Conservation (phyloP, 1,140 invertebrate genomes). For the Trichonephila clavata region DNA sequence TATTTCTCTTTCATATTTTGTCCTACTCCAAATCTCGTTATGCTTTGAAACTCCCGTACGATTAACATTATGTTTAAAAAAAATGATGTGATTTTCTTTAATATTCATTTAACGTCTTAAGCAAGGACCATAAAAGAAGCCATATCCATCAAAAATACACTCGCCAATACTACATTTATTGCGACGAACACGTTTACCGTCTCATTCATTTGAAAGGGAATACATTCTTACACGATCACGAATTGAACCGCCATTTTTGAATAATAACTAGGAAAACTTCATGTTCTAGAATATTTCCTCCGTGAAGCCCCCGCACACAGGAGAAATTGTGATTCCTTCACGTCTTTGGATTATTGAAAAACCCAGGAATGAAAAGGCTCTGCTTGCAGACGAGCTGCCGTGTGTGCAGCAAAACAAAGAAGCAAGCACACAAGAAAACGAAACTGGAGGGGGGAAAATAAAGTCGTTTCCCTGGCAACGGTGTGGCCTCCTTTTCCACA, state of each 20-base stretch:
- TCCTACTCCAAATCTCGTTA: no score
- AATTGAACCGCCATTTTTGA: not conserved
- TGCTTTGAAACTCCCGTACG: no score
- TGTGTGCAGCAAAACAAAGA: not conserved
- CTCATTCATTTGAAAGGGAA: not conserved
- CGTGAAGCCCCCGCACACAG: not conserved
- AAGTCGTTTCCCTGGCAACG: conserved; percentile 33
- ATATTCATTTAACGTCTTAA: no score
- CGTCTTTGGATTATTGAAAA: conserved; percentile 1
- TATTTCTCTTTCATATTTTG: no score
- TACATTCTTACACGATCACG: not conserved
- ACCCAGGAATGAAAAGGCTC: not conserved
- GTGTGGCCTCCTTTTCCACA: conserved; percentile 41
- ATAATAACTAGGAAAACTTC: not conserved
- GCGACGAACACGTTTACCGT: not conserved
- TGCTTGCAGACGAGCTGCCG: not conserved
- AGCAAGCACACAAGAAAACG: conserved; percentile 23
- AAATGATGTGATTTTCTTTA: no score
- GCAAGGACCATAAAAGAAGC: not conserved
- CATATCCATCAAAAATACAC: not conserved
- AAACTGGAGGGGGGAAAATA: conserved; percentile 25
- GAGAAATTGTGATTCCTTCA: not conserved
- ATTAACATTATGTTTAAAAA: no score
- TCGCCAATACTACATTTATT: not conserved
- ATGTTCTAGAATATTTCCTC: not conserved